Base-by-base conservation (phyloP, 2,888 invertebrate species). In the Ornithoptera alexandrae region DNA sequence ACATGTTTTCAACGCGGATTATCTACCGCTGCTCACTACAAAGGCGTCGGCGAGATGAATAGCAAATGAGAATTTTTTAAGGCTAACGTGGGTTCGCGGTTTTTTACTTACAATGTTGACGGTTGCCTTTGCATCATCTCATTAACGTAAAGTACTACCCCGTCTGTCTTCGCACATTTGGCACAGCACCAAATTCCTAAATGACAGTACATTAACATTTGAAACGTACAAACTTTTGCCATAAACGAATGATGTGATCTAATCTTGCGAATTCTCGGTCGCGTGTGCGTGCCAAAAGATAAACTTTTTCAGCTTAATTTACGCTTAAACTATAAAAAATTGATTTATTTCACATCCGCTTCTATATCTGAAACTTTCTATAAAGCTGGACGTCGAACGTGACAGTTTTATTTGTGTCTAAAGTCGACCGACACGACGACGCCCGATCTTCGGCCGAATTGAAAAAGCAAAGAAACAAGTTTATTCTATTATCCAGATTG, bases 401-500 rank as follows among this genome's bases (percentile, higher is more conserved):
- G 24, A 56, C 65, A 46, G 61, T 61, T 65, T 56, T 42, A 46
- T 66, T 62, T 53, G 60, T 53, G 50, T 59, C 46, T 50, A n/a
- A 59, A 65, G 72, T 71, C 70, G 71, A 77, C 78, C 83, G 84
- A 77, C 84, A 69, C 62, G 69, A 73, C 73, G 83, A 77, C 84
- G 85, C 83, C 80, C 71, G 70, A 66, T 73, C 74, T 73, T 71
- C 63, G 77, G 75, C 74, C 72, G 73, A 75, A 71, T 72, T 72
- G 69, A 72, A 73, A 76, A 66, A 72, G 77, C 78, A 80, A 84
- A 84, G 83, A 84, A 86, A 84, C 81, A 80, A 86, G 79, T 84
- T 83, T 80, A 89, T 89, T 89, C 88, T 89, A 89, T 90, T 89
- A 89, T 78, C 82, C 81, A 85, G 89, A 90, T 89, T 89, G 89